Percentiles rank a stretch among this genome's conserved stretches.
Conservation (phyloP, 2,113 vertebrate genomes). For the Petrocephalus zakoni region DNA sequence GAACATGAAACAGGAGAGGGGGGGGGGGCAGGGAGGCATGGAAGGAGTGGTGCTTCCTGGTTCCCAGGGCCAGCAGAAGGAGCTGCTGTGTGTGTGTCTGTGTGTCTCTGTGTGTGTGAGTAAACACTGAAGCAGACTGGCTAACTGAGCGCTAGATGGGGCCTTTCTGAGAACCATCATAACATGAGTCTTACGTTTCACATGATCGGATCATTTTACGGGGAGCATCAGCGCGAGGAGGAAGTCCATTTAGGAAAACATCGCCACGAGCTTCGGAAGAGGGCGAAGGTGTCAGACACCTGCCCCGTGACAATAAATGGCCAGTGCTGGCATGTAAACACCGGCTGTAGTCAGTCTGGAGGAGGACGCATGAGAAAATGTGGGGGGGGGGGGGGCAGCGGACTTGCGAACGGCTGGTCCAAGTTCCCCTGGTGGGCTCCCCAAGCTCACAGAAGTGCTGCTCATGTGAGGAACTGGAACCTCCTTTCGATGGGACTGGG, state of each 20-base stretch:
- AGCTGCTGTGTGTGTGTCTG: slow-evolving; percentile 32
- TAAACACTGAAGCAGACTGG: no score
- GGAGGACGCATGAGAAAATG: background rate
- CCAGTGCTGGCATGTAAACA: background rate
- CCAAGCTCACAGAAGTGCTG: background rate
- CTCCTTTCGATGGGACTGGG: background rate
- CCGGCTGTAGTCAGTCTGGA: background rate
- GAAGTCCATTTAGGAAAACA: background rate
- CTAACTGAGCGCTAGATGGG: background rate
- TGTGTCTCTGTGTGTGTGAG: background rate
- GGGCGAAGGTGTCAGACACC: background rate
- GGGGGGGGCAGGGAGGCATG: slow-evolving; percentile 21
- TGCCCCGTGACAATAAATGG: background rate
- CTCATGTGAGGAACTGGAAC: background rate
- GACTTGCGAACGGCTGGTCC: background rate
- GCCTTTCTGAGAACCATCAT: background rate
- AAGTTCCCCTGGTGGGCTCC: background rate
- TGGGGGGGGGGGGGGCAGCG: background rate
- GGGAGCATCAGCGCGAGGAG: background rate
- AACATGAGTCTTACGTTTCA: background rate
- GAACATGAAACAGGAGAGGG: slow-evolving; percentile 45
- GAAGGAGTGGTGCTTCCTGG: slow-evolving; percentile 46
- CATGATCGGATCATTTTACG: background rate
- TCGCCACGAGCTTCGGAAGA: background rate
- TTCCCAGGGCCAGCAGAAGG: slow-evolving; percentile 52